These are phyloP conservation scores for Apamea sordens DNA, from an alignment of 2,888 invertebrate genomes.

Conservation along the genomic window DNA sequence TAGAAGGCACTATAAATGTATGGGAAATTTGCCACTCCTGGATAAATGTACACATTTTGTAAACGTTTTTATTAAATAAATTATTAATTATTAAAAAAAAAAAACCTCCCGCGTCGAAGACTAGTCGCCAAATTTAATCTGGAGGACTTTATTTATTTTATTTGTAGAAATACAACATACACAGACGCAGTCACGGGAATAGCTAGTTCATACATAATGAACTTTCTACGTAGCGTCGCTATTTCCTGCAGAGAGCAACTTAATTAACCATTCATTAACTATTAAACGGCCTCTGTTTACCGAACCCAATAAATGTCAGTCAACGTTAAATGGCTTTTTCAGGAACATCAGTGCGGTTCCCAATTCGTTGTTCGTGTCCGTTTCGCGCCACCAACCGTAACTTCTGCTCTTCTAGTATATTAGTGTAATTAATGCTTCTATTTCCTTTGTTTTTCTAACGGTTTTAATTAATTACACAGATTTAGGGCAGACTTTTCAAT, in stretches of 20 bases:
- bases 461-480: no score
- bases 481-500: no score
- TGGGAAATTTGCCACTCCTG: no score
- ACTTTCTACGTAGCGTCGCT: neutral
- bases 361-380: conserved; percentile 30
- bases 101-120: no score
- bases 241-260: neutral
- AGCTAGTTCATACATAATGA: neutral
- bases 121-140: no score
- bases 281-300: conserved; percentile 24
- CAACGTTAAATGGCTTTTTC: conserved; percentile 39
- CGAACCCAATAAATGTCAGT: conserved; percentile 42
- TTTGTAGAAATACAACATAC: neutral
- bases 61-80: no score
- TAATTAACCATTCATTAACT: conserved; percentile 25
- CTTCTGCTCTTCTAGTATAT: conserved; percentile 29
- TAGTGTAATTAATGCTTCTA: conserved; percentile 16
- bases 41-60: no score
- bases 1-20: no score
- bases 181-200: fast-evolving
- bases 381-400: conserved; percentile 32
- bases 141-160: no score
- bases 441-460: neutral
- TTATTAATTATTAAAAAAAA: no score
- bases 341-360: conserved; percentile 36